Evolutionary conservation across 2,888 invertebrate species (phyloP), one percentile per base, ranked within the genome.

Genomic region (Tillus elongatus): DNA sequence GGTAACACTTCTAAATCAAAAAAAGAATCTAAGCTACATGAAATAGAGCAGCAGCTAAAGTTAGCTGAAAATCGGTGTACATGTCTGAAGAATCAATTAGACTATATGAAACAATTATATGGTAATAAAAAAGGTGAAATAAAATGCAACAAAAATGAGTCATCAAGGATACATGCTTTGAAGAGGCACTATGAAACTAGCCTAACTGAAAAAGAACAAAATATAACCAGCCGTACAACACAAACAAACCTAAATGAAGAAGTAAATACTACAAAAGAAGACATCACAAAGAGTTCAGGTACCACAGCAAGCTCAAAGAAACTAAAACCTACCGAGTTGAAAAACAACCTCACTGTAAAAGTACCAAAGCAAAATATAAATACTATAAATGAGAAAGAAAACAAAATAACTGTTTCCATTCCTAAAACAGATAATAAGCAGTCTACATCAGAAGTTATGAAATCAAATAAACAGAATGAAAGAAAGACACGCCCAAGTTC

Each of bases 51-150:
- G 38, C 62, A 68, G 42, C 45, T 70, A 11, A 56, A 64, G 39
- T 56, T 58, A 37, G 66, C 69, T 1, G 68, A 68, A 43, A 55
- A 52, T 15, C 55, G 61, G 46, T 70, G 67, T 36, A 62, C 63
- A 35, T 60, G 53, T 1, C 46, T 69, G 24, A 66, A 64, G 43
- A 58, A 58, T 26, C 65, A 66, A 46, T 53, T 70, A 35, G 62
- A 67, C 44, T 63, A 62, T 33, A 62, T 68, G 63, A 66, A 66
- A 45, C 57, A 58, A 44, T 44, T 65, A 13, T 69, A 64, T 41
- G 11, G n/a, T 8, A 11, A 9, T 10, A 29, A 29, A 11, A 8
- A 8, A 11, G 11, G 11, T n/a, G 24, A 19, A 19, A n/a, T n/a
- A n/a, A n/a, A n/a, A n/a, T n/a, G n/a, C n/a, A n/a, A n/a, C n/a